Evolutionary conservation across 2,113 vertebrate genomes (phyloP), one percentile per base, ranked within the genome.

Genomic region (Macquaria australasica): DNA sequence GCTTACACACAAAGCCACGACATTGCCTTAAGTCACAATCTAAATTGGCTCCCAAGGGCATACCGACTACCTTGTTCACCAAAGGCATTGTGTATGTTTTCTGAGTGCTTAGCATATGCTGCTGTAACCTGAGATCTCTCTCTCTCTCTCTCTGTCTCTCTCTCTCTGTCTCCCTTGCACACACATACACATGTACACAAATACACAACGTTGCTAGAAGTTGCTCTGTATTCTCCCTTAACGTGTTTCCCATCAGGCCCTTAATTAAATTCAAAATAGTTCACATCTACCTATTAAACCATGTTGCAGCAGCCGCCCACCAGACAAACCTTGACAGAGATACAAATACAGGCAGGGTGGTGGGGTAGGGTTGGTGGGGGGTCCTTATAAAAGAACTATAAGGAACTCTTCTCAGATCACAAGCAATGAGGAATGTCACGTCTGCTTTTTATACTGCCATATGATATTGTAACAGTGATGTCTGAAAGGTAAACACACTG

Each of bases 21-120:
- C 0, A 39, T 95, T 93, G 96, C 97, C 97, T 97, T 96, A 97
- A 97, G 97, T 97, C 97, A 97, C 96, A 94, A 96, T 97, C 96
- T 97, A 97, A 98, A 97, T 97, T 97, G 96, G 96, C 96, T 98
- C 97, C 97, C 97, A 95, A 90, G 97, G 97, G 97, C 96, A 94
- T 90, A 95, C 95, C 87, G 92, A 91, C 94, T 96, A 95, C 96
- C 97, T 97, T 97, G 96, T 97, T 97, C 96, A 95, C 96, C 94
- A 95, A 97, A 96, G 96, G 95, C 96, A 94, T 96, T 73, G 95
- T 95, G 95, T 96, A 96, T 96, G 96, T 96, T 97, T 96, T 96
- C 94, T 81, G 94, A 89, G 96, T 96, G 95, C 96, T 97, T 96
- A 96, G 97, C 97, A 97, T 96, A 96, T 94, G 96, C 96, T 94